Conservation (phyloP, 2,113 vertebrate species). For the Dicerorhinus sumatrensis region DNA sequence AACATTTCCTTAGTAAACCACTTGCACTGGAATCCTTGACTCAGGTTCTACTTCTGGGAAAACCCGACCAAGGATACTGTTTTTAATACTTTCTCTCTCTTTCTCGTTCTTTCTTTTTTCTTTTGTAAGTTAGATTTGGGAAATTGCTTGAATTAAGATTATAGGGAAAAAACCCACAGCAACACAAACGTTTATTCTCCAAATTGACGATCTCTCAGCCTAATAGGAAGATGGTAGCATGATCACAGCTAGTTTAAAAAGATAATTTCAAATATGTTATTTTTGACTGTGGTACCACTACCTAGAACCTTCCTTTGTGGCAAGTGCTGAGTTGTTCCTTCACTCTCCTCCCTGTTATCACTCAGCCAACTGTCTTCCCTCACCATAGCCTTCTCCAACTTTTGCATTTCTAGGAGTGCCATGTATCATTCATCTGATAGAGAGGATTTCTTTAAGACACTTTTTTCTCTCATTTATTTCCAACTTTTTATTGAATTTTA, state of each 20-base stretch:
- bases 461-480: background rate
- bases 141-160: conserved; percentile 22
- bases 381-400: background rate
- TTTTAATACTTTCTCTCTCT: background rate
- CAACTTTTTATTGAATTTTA: background rate
- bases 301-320: background rate
- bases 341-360: background rate
- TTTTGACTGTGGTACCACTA: background rate
- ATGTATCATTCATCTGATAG: background rate
- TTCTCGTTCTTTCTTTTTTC: background rate
- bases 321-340: background rate
- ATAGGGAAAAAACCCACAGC: background rate
- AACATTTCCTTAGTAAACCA: background rate
- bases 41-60: background rate
- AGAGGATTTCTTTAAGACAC: background rate
- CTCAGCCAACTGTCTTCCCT: no score
- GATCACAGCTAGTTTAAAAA: background rate
- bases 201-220: background rate
- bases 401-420: background rate
- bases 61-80: background rate
- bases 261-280: background rate
- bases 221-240: background rate
- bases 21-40: background rate
- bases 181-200: background rate
- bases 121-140: background rate